Percentiles rank a stretch among this genome's conserved stretches.
Evolutionary conservation across 2,113 vertebrate genomes (phyloP).

Genomic region (Pampusana beccarii): DNA sequence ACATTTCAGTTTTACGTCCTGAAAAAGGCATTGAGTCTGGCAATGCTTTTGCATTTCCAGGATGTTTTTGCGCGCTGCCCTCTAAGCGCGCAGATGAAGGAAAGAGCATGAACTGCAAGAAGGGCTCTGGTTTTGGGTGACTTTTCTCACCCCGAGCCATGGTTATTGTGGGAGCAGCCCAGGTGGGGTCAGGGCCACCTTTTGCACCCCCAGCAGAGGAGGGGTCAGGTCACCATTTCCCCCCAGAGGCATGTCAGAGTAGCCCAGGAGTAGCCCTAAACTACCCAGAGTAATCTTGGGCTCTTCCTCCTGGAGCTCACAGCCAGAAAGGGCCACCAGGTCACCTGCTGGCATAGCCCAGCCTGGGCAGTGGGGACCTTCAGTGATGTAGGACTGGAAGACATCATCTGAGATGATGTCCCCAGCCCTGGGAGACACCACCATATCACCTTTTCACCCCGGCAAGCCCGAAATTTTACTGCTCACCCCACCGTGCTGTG

Average conservation of each 20-base stretch:
- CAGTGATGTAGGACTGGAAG: not conserved
- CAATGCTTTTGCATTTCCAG: not conserved
- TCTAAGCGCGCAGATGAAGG: not conserved
- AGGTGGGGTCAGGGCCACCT: not conserved
- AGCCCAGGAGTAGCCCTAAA: not conserved
- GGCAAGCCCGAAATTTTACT: not conserved
- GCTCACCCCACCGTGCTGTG: not conserved
- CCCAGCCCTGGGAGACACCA: not conserved
- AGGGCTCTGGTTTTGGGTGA: not conserved
- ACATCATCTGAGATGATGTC: not conserved
- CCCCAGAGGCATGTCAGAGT: not conserved
- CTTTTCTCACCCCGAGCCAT: rapidly evolving
- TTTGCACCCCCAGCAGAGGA: not conserved
- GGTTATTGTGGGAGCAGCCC: not conserved
- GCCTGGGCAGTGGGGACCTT: not conserved
- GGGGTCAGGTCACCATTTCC: not conserved
- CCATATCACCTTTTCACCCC: not conserved
- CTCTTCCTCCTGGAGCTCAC: not conserved
- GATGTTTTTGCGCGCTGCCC: not conserved
- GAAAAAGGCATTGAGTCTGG: not conserved
- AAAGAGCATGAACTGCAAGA: not conserved
- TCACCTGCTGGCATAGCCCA: not conserved
- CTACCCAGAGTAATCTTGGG: not conserved
- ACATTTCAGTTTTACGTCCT: not conserved
- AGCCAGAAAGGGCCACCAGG: not conserved